Base-by-base conservation (phyloP, 2,113 vertebrate species). In the Cephalopholis sonnerati region DNA sequence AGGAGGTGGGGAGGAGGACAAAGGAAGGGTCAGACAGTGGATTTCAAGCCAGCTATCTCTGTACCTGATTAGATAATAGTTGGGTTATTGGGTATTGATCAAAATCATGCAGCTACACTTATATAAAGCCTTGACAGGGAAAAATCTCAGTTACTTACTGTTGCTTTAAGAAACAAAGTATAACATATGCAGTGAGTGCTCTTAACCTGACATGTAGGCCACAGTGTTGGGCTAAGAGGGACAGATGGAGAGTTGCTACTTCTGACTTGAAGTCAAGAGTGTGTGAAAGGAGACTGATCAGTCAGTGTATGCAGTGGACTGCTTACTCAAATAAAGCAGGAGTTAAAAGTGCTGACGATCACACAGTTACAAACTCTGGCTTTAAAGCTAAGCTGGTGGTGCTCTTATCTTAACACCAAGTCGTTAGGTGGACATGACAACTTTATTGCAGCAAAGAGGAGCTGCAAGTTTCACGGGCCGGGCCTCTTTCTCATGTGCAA, bases 311-410 rank as follows among this genome's bases (percentile, higher is more conserved):
- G 44, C 59, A 75, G 20, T 22, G 27, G 61, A 85, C 51, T 39
- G 79, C 67, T 79, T 79, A 83, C 75, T 83, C 71, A 72, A 76
- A 79, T 50, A 57, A 74, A 81, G 72, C 18, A 3, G 36, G 17
- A 44, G 50, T 51, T 36, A 65, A 87, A 84, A 85, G 64, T 77
- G 87, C 87, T 83, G 87, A 89, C 66, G 12, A 51, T 51, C 7
- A 51, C 46, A 74, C 32, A 57, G 65, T 20, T 55, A 59, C 79
- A 74, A 74, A 79, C 41, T 68, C 27, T 25, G 51, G 74, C 59
- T 72, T 59, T 77, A 83, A 73, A 63, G 39, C n/a, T 16, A 59
- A 75, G 69, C 53, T 67, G 61, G 20, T 7, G 53, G 15, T 12
- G 53, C 29, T 0, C 61, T 61, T 84, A 78, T 82, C 77, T 54